Conservation (phyloP, 2,888 invertebrate genomes). For the Pollenia labialis region DNA sequence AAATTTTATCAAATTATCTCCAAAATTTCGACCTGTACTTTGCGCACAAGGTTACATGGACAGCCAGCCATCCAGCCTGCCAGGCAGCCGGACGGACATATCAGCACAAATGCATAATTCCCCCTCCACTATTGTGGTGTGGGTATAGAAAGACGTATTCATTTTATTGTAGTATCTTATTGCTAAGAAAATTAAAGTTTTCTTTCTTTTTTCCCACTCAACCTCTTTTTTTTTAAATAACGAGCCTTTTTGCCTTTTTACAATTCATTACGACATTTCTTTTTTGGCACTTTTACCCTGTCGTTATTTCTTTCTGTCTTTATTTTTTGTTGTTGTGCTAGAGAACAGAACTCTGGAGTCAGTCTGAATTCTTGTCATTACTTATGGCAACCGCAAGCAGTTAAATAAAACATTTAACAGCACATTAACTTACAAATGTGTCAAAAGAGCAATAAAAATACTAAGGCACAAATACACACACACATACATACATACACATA, state of each 20-base stretch:
- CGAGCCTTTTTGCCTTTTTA: constrained; percentile 1
- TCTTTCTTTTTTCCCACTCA: background rate
- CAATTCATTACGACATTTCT: background rate
- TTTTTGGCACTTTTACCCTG: background rate
- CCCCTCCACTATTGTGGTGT: too few species aligned
- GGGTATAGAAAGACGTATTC: constrained; percentile 25
- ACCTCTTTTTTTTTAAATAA: background rate
- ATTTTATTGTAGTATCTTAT: background rate
- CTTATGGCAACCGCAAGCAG: constrained; percentile 56
- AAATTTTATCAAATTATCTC: too few species aligned
- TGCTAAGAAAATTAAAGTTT: constrained; percentile 34
- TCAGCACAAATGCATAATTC: too few species aligned
- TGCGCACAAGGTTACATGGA: too few species aligned
- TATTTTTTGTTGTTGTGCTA: background rate
- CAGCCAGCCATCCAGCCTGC: too few species aligned
- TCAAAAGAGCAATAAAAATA: constrained; percentile 64
- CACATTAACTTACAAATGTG: constrained; percentile 67
- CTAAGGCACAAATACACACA: background rate
- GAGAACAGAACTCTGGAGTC: background rate
- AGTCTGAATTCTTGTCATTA: constrained; percentile 28
- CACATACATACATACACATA: background rate
- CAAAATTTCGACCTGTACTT: too few species aligned
- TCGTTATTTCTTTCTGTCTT: background rate
- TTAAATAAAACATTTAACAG: constrained; percentile 67
- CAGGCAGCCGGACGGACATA: too few species aligned